Evolutionary conservation across 1,140 invertebrate species (phyloP).

Genomic region (Drosophila quadrilineata): DNA sequence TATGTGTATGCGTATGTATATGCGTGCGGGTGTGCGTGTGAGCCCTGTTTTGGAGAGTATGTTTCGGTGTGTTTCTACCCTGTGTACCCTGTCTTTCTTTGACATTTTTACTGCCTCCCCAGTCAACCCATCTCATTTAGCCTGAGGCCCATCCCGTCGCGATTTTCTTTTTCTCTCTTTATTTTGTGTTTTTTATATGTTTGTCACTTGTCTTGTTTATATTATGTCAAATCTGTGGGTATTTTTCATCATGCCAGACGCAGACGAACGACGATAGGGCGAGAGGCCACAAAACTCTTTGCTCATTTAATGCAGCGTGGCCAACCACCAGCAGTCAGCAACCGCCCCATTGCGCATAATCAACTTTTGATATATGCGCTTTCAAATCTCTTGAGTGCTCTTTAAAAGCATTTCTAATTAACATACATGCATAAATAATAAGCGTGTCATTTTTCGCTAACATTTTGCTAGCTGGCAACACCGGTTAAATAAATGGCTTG

Average conservation of each 20-base stretch:
- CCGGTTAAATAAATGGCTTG: slow-evolving; percentile 52
- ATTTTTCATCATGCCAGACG: slow-evolving; percentile 51
- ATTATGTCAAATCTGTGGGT: slow-evolving; percentile 71
- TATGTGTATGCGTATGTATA: slow-evolving; percentile 12
- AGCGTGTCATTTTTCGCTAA: slow-evolving; percentile 52
- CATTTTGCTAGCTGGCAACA: slow-evolving; percentile 19
- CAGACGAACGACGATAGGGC: not conserved
- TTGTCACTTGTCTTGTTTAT: slow-evolving; percentile 76
- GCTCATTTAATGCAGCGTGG: slow-evolving; percentile 44
- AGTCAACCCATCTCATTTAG: slow-evolving; percentile 55
- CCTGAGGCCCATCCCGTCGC: slow-evolving; percentile 29
- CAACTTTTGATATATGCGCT: slow-evolving; percentile 75
- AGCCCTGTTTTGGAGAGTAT: too few relatives aligned
- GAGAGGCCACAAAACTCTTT: slow-evolving; percentile 19
- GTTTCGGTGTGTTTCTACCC: too few relatives aligned
- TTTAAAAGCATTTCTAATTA: slow-evolving; percentile 80
- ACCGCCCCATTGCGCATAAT: slow-evolving; percentile 54
- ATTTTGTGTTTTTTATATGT: slow-evolving; percentile 44
- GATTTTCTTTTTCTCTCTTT: slow-evolving; percentile 16
- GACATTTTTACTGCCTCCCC: slow-evolving; percentile 59
- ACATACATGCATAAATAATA: slow-evolving; percentile 75
- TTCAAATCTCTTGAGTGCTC: slow-evolving; percentile 67
- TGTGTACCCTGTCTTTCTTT: slow-evolving; percentile 51
- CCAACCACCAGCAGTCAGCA: too few relatives aligned
- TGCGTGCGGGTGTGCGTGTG: not conserved